These are phyloP conservation scores for Akabosia matsudoensis DNA, from an alignment of 1,140 invertebrate species.

Conservation along the genomic window DNA sequence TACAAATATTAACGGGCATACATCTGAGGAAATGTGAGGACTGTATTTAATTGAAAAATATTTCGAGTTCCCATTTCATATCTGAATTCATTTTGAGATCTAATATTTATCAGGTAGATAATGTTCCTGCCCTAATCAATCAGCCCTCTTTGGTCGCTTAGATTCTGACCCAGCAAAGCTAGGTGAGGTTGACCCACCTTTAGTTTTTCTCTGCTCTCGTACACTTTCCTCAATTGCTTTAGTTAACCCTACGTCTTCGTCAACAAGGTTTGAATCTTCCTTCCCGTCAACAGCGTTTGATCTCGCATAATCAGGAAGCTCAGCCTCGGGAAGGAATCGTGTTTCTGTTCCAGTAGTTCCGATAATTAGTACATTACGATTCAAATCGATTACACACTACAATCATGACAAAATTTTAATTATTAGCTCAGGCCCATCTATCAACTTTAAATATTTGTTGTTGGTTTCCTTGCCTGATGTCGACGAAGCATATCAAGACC, in stretches of 20 bases:
- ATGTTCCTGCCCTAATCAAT: too few species aligned
- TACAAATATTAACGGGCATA: too few species aligned
- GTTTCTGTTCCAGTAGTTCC: conserved; percentile 95
- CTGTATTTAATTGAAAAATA: too few species aligned
- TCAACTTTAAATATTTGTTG: conserved; percentile 13
- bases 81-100: neutral
- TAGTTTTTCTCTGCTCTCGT: conserved; percentile 48
- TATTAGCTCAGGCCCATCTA: too few species aligned
- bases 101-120: neutral
- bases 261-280: conserved; percentile 49
- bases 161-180: neutral
- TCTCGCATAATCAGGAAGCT: conserved; percentile 68
- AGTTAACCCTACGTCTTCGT: conserved; percentile 63
- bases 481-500: conserved; percentile 96
- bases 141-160: neutral
- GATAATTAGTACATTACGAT: conserved; percentile 81
- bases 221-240: conserved; percentile 61
- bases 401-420: conserved; percentile 26
- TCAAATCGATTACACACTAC: conserved; percentile 89
- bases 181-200: neutral
- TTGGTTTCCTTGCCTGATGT: conserved; percentile 67
- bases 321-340: conserved; percentile 79
- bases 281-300: conserved; percentile 53
- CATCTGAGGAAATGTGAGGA: too few species aligned
- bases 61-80: too few species aligned